These are phyloP conservation scores for Arnoldichthys spilopterus DNA, from an alignment of 2,797 vertebrate species.

Conservation along the genomic window DNA sequence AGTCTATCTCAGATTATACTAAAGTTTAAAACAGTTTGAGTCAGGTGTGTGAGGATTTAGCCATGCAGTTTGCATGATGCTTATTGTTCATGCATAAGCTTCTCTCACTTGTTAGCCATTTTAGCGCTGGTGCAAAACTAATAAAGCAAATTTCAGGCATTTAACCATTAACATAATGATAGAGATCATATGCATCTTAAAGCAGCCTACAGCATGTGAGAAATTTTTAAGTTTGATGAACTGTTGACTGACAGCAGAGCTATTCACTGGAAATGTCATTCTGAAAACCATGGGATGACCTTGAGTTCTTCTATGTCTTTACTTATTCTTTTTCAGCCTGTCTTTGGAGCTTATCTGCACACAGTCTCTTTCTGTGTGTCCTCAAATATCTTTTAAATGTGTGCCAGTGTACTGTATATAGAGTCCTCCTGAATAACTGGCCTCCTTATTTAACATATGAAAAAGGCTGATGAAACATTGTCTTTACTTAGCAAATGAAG, in stretches of 20 bases:
- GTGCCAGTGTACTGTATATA: constrained; percentile 3
- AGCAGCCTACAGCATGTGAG: neutral
- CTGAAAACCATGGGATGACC: constrained; percentile 12
- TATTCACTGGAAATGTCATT: constrained; percentile 33
- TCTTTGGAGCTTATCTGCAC: too few species aligned
- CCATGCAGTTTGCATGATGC: too few species aligned
- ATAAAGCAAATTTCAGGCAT: neutral
- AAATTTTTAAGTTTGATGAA: constrained; percentile 33
- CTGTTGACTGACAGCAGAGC: neutral
- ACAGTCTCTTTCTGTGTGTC: constrained; percentile 12
- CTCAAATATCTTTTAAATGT: constrained; percentile 38
- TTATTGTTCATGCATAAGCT: too few species aligned
- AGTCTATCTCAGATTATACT: too few species aligned
- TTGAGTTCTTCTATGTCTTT: constrained; percentile 28
- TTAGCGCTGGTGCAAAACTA: neutral
- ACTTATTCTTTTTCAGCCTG: neutral
- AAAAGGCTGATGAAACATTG: too few species aligned
- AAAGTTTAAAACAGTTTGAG: too few species aligned
- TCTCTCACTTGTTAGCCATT: too few species aligned
- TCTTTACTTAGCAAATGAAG: too few species aligned
- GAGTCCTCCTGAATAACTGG: too few species aligned
- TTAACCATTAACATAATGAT: neutral
- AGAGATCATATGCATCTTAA: constrained; percentile 2
- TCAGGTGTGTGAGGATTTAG: too few species aligned
- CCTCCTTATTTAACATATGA: too few species aligned